Conservation (phyloP, 2,113 vertebrate genomes). For the Crotalus horridus region DNA sequence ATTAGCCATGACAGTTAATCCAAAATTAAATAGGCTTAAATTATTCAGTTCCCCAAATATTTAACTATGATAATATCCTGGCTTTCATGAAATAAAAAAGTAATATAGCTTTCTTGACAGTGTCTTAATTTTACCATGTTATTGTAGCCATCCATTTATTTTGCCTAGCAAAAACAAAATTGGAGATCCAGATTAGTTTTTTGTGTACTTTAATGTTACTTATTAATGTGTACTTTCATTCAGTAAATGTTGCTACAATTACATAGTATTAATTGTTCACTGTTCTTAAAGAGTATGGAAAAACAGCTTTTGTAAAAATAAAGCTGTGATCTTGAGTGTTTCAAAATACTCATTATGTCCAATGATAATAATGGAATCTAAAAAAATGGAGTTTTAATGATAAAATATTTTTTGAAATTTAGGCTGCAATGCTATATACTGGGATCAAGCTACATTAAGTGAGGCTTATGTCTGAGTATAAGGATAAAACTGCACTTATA, state of each 20-base stretch:
- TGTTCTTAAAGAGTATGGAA: background rate
- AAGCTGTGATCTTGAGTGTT: background rate
- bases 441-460: background rate
- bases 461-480: background rate
- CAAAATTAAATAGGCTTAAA: background rate
- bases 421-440: background rate
- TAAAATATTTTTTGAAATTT: background rate
- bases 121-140: background rate
- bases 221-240: background rate
- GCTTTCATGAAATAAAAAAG: background rate
- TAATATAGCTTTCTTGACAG: background rate
- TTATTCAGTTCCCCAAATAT: background rate
- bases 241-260: background rate
- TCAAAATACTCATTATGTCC: background rate
- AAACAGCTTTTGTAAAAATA: background rate
- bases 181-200: background rate
- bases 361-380: background rate
- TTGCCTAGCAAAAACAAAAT: background rate
- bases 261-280: background rate
- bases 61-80: background rate
- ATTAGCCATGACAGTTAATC: background rate
- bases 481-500: background rate
- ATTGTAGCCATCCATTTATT: background rate
- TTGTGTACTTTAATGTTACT: background rate
- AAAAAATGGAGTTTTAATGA: background rate